Percentiles rank a stretch among this genome's conserved stretches.
These are phyloP conservation scores for Phenacoccus solenopsis DNA, from an alignment of 1,140 invertebrate genomes.

Conservation along the genomic window DNA sequence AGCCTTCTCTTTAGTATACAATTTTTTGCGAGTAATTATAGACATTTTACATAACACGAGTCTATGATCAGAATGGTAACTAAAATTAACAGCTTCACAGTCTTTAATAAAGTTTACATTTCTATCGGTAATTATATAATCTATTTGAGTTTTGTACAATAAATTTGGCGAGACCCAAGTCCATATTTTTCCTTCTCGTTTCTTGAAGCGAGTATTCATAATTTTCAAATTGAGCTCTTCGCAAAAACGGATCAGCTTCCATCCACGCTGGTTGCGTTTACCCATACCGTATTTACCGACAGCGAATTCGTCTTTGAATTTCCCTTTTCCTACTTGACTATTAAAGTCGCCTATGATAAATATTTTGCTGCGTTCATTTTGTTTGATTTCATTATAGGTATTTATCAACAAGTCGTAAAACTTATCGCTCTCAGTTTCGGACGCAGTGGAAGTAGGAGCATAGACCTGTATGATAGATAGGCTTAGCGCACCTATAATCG, in stretches of 20 bases:
- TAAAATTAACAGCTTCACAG: background rate
- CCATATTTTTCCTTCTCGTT: background rate
- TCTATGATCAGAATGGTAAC: conserved; percentile 1
- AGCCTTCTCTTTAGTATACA: too few relatives aligned
- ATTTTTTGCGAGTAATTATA: too few relatives aligned
- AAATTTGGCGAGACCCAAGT: conserved; percentile 13
- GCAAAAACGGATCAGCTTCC: background rate
- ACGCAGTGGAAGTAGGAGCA: too few relatives aligned
- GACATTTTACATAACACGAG: background rate
- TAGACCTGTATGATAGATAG: too few relatives aligned
- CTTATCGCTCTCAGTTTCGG: too few relatives aligned
- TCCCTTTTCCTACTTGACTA: background rate
- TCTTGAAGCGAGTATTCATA: conserved; percentile 4
- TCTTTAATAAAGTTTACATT: background rate
- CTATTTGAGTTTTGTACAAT: background rate
- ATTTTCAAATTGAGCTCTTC: background rate
- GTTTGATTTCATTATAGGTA: too few relatives aligned
- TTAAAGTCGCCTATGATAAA: background rate
- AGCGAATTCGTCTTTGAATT: background rate
- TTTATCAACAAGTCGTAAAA: too few relatives aligned
- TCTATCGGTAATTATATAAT: background rate
- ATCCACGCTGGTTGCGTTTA: conserved; percentile 10
- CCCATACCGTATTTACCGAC: conserved; percentile 1
- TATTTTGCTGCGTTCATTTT: too few relatives aligned
- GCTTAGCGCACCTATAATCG: too few relatives aligned